phyloP scores from a whole-genome alignment of 2,797 vertebrate genomes.

The Crenichthys baileyi region DNA sequence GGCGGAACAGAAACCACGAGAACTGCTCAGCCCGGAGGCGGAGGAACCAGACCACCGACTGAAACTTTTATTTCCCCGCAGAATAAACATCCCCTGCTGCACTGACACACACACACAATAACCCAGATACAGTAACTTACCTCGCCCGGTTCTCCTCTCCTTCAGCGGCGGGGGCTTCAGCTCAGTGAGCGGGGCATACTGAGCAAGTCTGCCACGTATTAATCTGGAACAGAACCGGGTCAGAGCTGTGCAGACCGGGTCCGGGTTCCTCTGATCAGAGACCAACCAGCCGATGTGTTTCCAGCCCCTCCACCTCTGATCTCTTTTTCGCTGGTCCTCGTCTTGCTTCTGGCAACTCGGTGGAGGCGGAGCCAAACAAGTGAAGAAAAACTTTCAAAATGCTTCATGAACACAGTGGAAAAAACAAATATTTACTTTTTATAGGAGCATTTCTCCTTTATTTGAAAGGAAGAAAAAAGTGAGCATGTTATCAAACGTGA shows the following conservation, averaged over 20 bases:
- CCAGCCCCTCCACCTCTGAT: constrained; percentile 39
- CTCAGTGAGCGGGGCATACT: constrained; percentile 58
- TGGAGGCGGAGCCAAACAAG: constrained; percentile 60
- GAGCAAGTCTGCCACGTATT: constrained; percentile 58
- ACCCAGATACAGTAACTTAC: constrained; percentile 39
- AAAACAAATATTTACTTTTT: background rate
- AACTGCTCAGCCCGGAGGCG: constrained; percentile 5
- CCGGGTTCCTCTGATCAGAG: constrained; percentile 13
- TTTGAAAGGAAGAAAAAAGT: background rate
- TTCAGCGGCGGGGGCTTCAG: constrained; percentile 38
- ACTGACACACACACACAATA: constrained; percentile 11
- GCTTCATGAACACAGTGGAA: background rate
- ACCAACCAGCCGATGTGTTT: constrained; percentile 20
- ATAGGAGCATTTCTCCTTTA: too few relatives aligned
- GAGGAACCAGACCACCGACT: constrained; percentile 31
- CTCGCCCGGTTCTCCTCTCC: constrained; percentile 32
- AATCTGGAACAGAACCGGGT: constrained; percentile 31
- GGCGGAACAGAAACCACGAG: constrained; percentile 35
- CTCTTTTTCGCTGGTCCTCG: constrained; percentile 63
- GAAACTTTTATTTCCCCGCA: constrained; percentile 25
- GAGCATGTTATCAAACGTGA: background rate
- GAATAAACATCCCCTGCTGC: constrained; percentile 9
- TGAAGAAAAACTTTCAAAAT: background rate
- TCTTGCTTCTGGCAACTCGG: constrained; percentile 65
- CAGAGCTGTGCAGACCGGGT: constrained; percentile 16